These are phyloP conservation scores for Drosophila arawakana DNA, from an alignment of 1,140 invertebrate species.

Conservation along the genomic window DNA sequence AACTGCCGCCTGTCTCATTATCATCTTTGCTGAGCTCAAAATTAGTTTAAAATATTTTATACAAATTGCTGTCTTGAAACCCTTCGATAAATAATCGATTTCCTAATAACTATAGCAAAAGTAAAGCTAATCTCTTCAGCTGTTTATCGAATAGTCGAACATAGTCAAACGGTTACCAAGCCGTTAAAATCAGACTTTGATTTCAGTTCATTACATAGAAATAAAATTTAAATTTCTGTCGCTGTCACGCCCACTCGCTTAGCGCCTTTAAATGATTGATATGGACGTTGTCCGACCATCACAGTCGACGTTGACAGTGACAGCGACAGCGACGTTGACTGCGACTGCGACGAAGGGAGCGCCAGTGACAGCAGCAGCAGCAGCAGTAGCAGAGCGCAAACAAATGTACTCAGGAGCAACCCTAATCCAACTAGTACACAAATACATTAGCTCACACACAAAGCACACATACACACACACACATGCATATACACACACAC, in stretches of 20 bases:
- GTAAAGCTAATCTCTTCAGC: too few species aligned
- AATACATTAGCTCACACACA: conserved; percentile 53
- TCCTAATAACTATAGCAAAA: too few species aligned
- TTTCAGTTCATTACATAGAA: conserved; percentile 3
- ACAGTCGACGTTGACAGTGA: neutral
- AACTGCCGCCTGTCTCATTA: too few species aligned
- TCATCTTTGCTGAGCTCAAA: too few species aligned
- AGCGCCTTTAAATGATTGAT: conserved; percentile 58
- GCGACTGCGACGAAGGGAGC: neutral
- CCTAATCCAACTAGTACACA: conserved; percentile 69
- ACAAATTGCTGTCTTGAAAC: too few species aligned
- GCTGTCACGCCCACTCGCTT: conserved; percentile 28
- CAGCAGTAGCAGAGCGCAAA: conserved; percentile 29
- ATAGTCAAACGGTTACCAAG: too few species aligned
- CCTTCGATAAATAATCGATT: too few species aligned
- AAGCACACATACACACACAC: conserved; percentile 20
- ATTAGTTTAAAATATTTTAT: too few species aligned
- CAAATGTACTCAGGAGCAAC: conserved; percentile 69
- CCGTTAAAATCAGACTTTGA: neutral
- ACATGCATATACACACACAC: conserved; percentile 9
- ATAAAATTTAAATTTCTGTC: neutral
- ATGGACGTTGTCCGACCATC: conserved; percentile 66
- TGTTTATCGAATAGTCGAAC: too few species aligned
- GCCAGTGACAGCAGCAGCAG: conserved; percentile 3
- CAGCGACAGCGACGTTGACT: neutral